Evolutionary conservation across 2,113 vertebrate species (phyloP), one percentile per base, ranked within the genome.

Genomic region (Poeciliopsis retropinna): DNA sequence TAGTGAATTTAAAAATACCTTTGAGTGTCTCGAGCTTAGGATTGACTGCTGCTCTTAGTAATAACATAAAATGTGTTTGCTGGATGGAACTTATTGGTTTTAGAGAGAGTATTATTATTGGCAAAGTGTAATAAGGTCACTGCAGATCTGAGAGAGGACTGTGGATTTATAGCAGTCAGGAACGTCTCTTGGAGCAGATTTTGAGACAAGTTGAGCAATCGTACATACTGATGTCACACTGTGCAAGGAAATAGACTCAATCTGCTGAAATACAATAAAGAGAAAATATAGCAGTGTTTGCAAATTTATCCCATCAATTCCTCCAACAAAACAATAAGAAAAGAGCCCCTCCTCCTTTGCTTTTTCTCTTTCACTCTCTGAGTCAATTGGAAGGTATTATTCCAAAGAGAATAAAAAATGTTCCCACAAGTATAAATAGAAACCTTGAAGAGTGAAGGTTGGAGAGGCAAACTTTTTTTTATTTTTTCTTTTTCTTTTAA

Each of bases 381-480:
- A 83, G 54, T 83, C 37, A 65, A 79, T 89, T 91, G 87, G 83
- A 90, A 76, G 78, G 75, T 57, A 39, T 73, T 75, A 88, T 85
- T 86, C 82, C 78, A 6, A 31, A 0, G 81, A 88, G 86, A 80
- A 78, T 78, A 80, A 70, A 75, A 32, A 87, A 83, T 82, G 90
- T 90, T 88, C 79, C 81, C 85, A 85, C 29, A 68, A 85, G 73
- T 87, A 91, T 86, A 86, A 91, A 90, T 90, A 91, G 86, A 89
- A 88, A 85, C 81, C 78, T 84, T 88, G 87, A 83, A 79, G 85
- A 87, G 90, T 73, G 70, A 86, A 88, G 39, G 79, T 82, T 81
- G 80, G 85, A 82, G 85, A 86, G 72, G 67, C 51, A 32, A 88
- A 90, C 82, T 87, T 63, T 77, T 62, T 65, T 44, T 64, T 41